Evolutionary conservation across 2,888 invertebrate genomes (phyloP).

Genomic region (Melieria picta): DNA sequence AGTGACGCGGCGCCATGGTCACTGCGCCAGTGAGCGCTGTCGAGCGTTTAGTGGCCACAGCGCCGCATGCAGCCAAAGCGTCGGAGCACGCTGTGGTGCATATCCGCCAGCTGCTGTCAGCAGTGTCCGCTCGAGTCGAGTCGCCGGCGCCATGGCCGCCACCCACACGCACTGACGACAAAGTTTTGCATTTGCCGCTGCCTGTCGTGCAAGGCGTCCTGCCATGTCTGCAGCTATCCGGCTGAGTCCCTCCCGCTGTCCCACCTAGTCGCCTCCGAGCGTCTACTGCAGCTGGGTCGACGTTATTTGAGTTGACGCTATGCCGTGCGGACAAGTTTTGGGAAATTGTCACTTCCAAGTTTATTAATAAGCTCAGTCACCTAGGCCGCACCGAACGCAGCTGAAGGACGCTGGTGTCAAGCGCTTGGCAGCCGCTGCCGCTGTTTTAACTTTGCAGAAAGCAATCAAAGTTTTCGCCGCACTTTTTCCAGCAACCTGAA

Average conservation of each 20-base stretch:
- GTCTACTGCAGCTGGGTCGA: neutral
- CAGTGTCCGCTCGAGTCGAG: too few species aligned
- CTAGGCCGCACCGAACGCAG: too few species aligned
- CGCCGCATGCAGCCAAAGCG: too few species aligned
- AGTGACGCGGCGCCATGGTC: too few species aligned
- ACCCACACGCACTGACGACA: neutral
- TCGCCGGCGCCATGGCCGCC: neutral
- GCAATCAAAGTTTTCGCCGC: neutral
- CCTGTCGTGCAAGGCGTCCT: slow-evolving; percentile 12
- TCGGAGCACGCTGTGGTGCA: too few species aligned
- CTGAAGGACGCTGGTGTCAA: slow-evolving; percentile 3
- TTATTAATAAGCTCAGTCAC: slow-evolving; percentile 25
- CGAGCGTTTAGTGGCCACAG: too few species aligned
- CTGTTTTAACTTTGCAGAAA: slow-evolving; percentile 1
- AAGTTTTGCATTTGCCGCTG: neutral
- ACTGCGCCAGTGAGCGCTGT: too few species aligned
- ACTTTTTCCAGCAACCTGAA: slow-evolving; percentile 4
- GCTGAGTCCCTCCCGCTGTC: neutral
- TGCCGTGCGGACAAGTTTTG: slow-evolving; percentile 26
- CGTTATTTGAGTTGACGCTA: neutral
- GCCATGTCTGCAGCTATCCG: slow-evolving; percentile 2
- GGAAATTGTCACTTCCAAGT: slow-evolving; percentile 33
- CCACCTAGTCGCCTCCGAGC: neutral
- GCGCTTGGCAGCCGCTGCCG: neutral
- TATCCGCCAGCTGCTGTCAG: too few species aligned